A percentile compares a stretch with the other conserved stretches of the same genome.
These are phyloP conservation scores for Natrix natrix DNA, from an alignment of 2,797 vertebrate species.

Conservation along the genomic window DNA sequence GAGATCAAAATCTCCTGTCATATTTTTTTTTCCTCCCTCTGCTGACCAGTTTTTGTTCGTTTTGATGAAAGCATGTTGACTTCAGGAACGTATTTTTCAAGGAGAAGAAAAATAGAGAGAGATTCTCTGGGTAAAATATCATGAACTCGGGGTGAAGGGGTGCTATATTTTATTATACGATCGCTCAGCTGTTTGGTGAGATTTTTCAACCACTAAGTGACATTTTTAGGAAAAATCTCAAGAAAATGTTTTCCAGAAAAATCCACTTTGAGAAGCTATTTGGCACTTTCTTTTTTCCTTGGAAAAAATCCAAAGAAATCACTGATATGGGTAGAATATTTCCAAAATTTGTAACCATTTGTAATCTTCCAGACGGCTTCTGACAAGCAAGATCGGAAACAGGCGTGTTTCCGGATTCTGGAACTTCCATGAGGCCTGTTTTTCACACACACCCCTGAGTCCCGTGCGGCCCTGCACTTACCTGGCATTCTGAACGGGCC, in stretches of 20 bases:
- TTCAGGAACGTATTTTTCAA: not conserved
- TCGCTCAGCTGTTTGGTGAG: not conserved
- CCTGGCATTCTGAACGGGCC: no score
- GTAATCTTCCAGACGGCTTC: not conserved
- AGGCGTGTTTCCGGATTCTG: no score
- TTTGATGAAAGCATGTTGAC: not conserved
- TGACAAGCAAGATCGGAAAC: not conserved
- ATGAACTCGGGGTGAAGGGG: not conserved
- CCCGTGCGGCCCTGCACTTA: no score
- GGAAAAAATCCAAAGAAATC: not conserved
- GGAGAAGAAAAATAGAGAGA: not conserved
- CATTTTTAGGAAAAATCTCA: not conserved
- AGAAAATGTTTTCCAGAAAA: not conserved
- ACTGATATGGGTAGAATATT: not conserved
- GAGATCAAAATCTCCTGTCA: not conserved
- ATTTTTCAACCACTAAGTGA: not conserved
- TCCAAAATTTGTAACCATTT: not conserved
- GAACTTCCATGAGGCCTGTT: no score
- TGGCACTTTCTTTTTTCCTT: not conserved
- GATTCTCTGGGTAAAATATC: not conserved
- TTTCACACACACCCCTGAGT: no score
- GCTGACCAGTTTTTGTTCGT: not conserved
- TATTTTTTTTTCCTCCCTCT: not conserved
- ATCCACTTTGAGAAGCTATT: not conserved
- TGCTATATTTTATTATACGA: not conserved